A percentile compares a stretch with the other conserved stretches of the same genome.
Evolutionary conservation across 2,888 invertebrate genomes (phyloP).

Genomic region (Tolmerus cingulatus): DNA sequence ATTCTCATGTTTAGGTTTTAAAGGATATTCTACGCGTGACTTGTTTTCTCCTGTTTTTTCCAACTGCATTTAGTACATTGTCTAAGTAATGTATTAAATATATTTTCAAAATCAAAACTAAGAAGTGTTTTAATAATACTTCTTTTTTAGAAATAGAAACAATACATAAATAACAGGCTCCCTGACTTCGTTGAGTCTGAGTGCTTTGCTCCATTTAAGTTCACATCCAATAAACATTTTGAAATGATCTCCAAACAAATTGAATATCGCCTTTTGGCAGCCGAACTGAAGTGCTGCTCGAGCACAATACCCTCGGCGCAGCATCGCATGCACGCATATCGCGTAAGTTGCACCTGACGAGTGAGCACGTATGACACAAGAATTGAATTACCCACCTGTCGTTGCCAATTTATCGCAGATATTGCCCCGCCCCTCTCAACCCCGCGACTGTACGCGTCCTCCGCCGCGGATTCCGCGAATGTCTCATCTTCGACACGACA

Average conservation of each 20-base stretch:
- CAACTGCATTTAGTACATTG: no score
- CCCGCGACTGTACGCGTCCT: background rate
- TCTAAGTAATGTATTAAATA: no score
- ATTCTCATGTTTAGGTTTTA: no score
- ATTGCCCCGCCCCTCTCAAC: background rate
- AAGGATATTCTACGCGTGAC: no score
- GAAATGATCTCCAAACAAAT: constrained; percentile 4
- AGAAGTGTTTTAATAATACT: no score
- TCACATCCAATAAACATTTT: background rate
- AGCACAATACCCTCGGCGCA: background rate
- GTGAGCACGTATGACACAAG: constrained; percentile 36
- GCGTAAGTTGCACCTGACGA: constrained; percentile 31
- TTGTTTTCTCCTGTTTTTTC: no score
- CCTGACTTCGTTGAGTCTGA: background rate
- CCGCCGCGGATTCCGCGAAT: background rate
- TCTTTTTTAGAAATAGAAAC: background rate
- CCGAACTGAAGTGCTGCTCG: background rate
- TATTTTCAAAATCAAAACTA: no score
- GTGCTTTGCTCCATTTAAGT: background rate
- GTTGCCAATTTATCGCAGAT: constrained; percentile 36
- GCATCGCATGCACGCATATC: constrained; percentile 17
- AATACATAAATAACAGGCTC: background rate
- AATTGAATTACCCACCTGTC: constrained; percentile 40
- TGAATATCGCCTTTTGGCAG: background rate
- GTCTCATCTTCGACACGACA: background rate